phyloP scores from a whole-genome alignment of 2,888 invertebrate species.

The Barypeithes pellucidus region DNA sequence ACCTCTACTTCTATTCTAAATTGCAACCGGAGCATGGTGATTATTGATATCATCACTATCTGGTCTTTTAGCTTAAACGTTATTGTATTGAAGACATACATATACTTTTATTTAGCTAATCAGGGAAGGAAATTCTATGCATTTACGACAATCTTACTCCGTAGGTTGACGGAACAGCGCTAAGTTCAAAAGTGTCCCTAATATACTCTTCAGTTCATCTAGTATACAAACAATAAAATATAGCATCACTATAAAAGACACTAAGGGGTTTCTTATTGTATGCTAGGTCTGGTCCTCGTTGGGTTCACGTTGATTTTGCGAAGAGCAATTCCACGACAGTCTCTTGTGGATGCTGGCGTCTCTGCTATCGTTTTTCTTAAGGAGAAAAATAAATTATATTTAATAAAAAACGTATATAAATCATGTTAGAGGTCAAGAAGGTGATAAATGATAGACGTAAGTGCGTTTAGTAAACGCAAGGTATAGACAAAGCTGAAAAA shows the following conservation, averaged over 20 bases:
- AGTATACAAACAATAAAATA: slow-evolving; percentile 66
- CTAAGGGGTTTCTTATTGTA: slow-evolving; percentile 64
- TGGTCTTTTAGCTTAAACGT: too few species aligned
- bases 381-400: slow-evolving; percentile 10
- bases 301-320: slow-evolving; percentile 62
- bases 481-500: too few species aligned
- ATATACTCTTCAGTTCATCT: slow-evolving; percentile 62
- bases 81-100: too few species aligned
- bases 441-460: too few species aligned
- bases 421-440: too few species aligned
- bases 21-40: too few species aligned
- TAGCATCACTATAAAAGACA: slow-evolving; percentile 67
- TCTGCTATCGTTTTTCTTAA: slow-evolving; percentile 71
- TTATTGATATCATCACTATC: too few species aligned
- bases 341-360: slow-evolving; percentile 76
- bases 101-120: too few species aligned
- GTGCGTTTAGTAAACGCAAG: too few species aligned
- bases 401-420: too few species aligned
- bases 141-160: slow-evolving; percentile 25
- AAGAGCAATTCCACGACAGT: slow-evolving; percentile 76
- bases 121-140: background rate
- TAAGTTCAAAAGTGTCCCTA: slow-evolving; percentile 57
- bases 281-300: slow-evolving; percentile 70
- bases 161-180: slow-evolving; percentile 29
- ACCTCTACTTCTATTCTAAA: too few species aligned